Base-by-base conservation (phyloP, 2,888 invertebrate genomes). In the Hoplodrina ambigua region DNA sequence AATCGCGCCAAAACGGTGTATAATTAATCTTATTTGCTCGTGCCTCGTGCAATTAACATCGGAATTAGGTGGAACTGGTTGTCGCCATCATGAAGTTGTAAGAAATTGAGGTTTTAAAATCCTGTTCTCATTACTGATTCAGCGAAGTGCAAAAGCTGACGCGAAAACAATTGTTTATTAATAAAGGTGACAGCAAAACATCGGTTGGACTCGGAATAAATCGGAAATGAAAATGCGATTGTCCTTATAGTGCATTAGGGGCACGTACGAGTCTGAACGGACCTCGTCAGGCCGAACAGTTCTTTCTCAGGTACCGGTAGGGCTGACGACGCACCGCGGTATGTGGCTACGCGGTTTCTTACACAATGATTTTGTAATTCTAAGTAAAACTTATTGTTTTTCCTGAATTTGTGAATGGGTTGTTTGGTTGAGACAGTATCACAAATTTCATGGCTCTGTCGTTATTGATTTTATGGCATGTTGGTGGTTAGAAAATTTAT, bases 101-200 rank as follows among this genome's bases (percentile, higher is more conserved):
- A 87, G 87, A 91, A 92, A 89, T 87, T 85, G 85, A 80, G 82
- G 85, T 87, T 88, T 87, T 84, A 89, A 87, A 90, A 86, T 88
- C 89, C 87, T 80, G 93, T 88, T 87, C 90, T 90, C 90, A 91
- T 92, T 93, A 91, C 87, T 80, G 89, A 94, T 92, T 92, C 94
- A 92, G 87, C 86, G 90, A 93, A 94, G 95, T 94, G 95, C 94
- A 94, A 94, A 93, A 93, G 90, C 89, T 93, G 94, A 93, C 93
- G 90, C 93, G 92, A 92, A 92, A 89, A 93, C 93, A 92, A 94
- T 93, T 87, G 89, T 88, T 91, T 92, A 91, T 93, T 94, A 93
- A 93, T 92, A 91, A 89, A 89, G 80, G 82, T 83, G 72, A 75
- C 75, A 82, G 86, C 88, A 90, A 90, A 93, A 94, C 89, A 91